Percentiles rank a stretch among this genome's conserved stretches.
These are phyloP conservation scores for Clupea harengus DNA, from an alignment of 2,113 vertebrate genomes.

Conservation along the genomic window DNA sequence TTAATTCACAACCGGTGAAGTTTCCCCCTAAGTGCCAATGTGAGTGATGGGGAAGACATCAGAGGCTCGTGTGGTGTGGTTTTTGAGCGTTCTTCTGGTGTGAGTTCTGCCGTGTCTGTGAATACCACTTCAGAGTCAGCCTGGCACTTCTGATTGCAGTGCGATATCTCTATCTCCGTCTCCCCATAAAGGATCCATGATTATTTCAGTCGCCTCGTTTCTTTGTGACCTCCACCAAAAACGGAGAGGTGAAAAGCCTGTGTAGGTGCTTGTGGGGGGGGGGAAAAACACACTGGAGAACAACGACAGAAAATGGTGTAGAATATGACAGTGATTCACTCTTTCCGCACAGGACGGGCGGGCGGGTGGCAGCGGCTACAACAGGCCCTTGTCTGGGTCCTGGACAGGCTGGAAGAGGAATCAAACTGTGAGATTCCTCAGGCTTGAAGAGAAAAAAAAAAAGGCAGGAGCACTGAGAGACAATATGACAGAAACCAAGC, in stretches of 20 bases:
- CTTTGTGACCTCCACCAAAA: background rate
- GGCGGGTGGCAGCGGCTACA: background rate
- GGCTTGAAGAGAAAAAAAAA: background rate
- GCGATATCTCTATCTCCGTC: background rate
- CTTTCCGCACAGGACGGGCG: background rate
- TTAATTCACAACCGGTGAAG: background rate
- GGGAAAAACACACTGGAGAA: background rate
- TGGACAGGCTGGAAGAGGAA: background rate
- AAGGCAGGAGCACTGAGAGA: background rate
- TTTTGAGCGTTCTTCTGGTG: background rate
- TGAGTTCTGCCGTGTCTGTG: background rate
- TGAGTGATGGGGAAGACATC: background rate
- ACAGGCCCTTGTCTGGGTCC: slow-evolving; percentile 18
- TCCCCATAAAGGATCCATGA: no score
- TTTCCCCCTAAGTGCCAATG: background rate
- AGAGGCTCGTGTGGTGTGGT: slow-evolving; percentile 1
- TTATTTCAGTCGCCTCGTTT: background rate
- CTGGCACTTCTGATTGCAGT: background rate
- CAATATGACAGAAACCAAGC: slow-evolving; percentile 4
- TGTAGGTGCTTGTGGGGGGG: background rate
- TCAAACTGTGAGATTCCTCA: slow-evolving; percentile 19
- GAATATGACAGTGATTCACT: background rate
- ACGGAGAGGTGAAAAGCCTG: background rate
- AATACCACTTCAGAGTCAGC: slow-evolving; percentile 1
- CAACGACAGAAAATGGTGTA: background rate